Percentiles rank a stretch among this genome's conserved stretches.
Conservation (phyloP, 2,113 vertebrate species). For the Takifugu bimaculatus region DNA sequence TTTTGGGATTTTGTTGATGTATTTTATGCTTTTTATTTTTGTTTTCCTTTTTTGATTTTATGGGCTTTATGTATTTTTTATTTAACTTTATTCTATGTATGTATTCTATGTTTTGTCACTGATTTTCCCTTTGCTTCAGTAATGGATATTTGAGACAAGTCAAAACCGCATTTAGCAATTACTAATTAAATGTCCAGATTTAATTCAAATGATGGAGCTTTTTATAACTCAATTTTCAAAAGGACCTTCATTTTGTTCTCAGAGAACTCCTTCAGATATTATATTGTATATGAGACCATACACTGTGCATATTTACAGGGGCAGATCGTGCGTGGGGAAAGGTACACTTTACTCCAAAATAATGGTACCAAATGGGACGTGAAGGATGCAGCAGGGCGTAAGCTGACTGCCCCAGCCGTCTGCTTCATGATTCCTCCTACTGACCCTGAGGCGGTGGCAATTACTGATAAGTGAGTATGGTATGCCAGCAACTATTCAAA, state of each 20-base stretch:
- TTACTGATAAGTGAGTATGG: slow-evolving; percentile 81
- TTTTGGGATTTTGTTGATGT: no score
- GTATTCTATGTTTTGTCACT: no score
- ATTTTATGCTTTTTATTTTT: no score
- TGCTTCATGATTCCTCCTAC: slow-evolving; percentile 94
- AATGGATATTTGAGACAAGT: no score
- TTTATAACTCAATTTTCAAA: neutral
- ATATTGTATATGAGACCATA: neutral
- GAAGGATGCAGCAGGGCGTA: slow-evolving; percentile 76
- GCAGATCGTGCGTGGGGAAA: slow-evolving; percentile 81
- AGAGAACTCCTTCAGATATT: neutral
- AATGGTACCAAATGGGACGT: slow-evolving; percentile 84
- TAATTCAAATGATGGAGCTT: neutral
- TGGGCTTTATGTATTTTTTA: no score
- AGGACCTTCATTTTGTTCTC: neutral
- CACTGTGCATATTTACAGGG: slow-evolving; percentile 67
- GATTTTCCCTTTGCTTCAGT: no score
- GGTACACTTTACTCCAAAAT: slow-evolving; percentile 86
- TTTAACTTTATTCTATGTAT: no score
- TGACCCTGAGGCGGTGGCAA: slow-evolving; percentile 76
- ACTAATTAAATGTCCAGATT: neutral
- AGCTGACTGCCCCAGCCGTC: slow-evolving; percentile 78
- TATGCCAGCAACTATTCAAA: no score
- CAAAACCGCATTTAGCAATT: neutral
- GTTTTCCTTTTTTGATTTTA: no score